A percentile compares a stretch with the other conserved stretches of the same genome.
Evolutionary conservation across 2,888 invertebrate genomes (phyloP).

Genomic region (Clitarchus hookeri): DNA sequence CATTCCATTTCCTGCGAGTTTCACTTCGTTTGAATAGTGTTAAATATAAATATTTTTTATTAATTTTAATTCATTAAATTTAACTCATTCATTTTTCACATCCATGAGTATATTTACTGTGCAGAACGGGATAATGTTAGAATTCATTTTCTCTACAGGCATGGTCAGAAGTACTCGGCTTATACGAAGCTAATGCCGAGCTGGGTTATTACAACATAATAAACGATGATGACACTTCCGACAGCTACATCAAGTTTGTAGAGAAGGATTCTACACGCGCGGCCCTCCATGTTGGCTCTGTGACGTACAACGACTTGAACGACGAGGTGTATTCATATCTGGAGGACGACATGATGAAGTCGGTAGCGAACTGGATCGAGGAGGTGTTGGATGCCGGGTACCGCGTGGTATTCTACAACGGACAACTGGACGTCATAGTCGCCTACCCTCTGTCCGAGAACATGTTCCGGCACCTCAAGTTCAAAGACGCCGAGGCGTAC

Average conservation of each 20-base stretch:
- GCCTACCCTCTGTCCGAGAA: conserved; percentile 54
- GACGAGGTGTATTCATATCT: conserved; percentile 59
- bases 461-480: conserved; percentile 51
- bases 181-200: neutral
- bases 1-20: too few relatives aligned
- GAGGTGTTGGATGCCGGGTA: conserved; percentile 57
- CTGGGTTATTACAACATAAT: neutral
- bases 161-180: neutral
- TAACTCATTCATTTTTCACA: too few relatives aligned
- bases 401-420: conserved; percentile 54
- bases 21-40: too few relatives aligned
- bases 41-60: too few relatives aligned
- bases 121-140: conserved; percentile 26
- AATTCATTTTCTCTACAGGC: conserved; percentile 29
- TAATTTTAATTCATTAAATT: too few relatives aligned
- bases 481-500: conserved; percentile 51
- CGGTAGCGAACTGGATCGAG: conserved; percentile 62
- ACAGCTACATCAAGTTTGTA: conserved; percentile 50
- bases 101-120: conserved; percentile 26
- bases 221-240: neutral
- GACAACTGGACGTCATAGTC: conserved; percentile 56
- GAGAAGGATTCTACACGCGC: conserved; percentile 56
- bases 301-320: conserved; percentile 58
- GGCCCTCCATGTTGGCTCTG: conserved; percentile 60
- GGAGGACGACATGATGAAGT: conserved; percentile 61